Evolutionary conservation across 2,888 invertebrate genomes (phyloP), one percentile per base, ranked within the genome.

Genomic region (Torymus auratus): DNA sequence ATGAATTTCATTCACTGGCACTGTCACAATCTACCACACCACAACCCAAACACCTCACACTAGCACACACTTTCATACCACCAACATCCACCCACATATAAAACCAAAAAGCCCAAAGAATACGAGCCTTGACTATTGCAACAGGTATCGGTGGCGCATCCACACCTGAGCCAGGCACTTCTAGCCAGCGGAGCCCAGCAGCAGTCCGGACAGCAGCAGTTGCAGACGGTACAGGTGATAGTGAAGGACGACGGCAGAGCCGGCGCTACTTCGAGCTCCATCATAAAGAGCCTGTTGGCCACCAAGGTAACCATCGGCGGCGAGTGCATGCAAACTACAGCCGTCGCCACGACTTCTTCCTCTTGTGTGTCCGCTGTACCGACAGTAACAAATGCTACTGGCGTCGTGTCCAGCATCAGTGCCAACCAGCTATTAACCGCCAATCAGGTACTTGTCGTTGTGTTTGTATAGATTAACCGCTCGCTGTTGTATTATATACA

Each of bases 211-310:
- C 83, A 86, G 55, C 85, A 83, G 64, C 86, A 85, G 78, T 73
- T 85, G 58, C 88, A 86, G 80, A 85, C 87, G 79, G 82, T 87
- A 84, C 86, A 88, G 85, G 89, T 90, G 86, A 86, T 90, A 78
- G 85, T 88, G 81, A 88, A 88, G 82, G 89, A 91, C 80, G 90
- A 91, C 81, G 85, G 89, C 82, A 86, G 87, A 14, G 64, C 53
- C 23, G 76, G 71, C 14, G 89, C 91, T 84, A 93, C 94, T 78
- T 94, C 94, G 88, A 95, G 96, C 73, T 96, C 97, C 81, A 93
- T 98, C 86, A 98, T 98, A 91, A 98, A 98, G 92, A 97, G 96
- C 92, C 93, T 98, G 85, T 92, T 98, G 91, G 98, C 98, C 87
- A 97, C 96, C 92, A 98, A 98, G 95, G 97, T 97, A 93, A 93